These are phyloP conservation scores for Anolis sagrei DNA, from an alignment of 2,113 vertebrate species.

Conservation along the genomic window DNA sequence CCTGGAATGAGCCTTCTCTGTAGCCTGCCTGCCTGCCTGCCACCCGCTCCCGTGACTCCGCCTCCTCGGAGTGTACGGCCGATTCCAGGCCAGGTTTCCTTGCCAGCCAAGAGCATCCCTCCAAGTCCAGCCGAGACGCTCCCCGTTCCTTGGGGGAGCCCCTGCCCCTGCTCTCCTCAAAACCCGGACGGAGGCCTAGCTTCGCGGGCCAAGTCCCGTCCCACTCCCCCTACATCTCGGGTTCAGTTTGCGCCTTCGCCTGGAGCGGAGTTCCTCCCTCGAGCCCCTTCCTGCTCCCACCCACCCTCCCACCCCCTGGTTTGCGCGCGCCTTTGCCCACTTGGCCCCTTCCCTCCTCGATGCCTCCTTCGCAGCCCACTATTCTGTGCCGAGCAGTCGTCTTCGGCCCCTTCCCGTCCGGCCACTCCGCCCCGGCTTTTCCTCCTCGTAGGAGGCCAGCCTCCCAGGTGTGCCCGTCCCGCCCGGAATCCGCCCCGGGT, in stretches of 20 bases:
- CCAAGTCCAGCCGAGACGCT: neutral
- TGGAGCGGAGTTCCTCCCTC: neutral
- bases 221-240: too few relatives aligned
- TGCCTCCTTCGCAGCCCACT: too few relatives aligned
- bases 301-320: too few relatives aligned
- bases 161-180: too few relatives aligned
- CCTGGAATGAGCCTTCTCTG: too few relatives aligned
- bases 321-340: too few relatives aligned
- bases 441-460: neutral
- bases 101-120: neutral
- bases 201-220: too few relatives aligned
- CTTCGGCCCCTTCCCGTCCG: neutral
- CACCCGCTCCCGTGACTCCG: too few relatives aligned
- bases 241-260: neutral
- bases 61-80: too few relatives aligned
- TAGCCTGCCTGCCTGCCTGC: too few relatives aligned
- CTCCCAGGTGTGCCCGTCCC: conserved; percentile 26
- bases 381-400: neutral
- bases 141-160: neutral
- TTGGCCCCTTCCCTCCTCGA: neutral
- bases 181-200: too few relatives aligned
- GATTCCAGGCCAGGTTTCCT: neutral
- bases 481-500: conserved; percentile 3
- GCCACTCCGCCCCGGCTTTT: neutral
- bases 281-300: too few relatives aligned